Evolutionary conservation across 2,113 vertebrate species (phyloP).

Genomic region (Orientallactaga bullata): DNA sequence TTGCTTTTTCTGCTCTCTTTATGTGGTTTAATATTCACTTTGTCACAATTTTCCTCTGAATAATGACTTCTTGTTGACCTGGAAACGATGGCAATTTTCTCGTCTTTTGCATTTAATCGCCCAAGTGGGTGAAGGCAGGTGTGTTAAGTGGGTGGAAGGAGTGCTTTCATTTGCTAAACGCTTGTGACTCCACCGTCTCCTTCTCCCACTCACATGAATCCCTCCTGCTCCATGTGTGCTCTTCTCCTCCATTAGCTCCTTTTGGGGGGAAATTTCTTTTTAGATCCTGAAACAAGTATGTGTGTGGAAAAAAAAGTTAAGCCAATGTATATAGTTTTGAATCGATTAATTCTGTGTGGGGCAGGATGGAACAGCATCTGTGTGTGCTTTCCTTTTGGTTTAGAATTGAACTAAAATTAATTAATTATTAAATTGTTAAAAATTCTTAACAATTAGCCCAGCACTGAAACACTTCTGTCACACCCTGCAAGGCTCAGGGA

Average conservation of each 20-base stretch:
- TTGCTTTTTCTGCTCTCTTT: not conserved
- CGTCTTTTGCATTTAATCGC: slow-evolving; percentile 87
- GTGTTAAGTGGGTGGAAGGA: slow-evolving; percentile 79
- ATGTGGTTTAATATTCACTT: slow-evolving; percentile 83
- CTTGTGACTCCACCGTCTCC: slow-evolving; percentile 78
- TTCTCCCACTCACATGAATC: slow-evolving; percentile 52
- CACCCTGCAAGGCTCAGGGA: too few relatives aligned
- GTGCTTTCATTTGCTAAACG: slow-evolving; percentile 80
- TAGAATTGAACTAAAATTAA: too few relatives aligned
- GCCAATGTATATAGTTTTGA: slow-evolving; percentile 24
- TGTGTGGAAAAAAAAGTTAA: slow-evolving; percentile 52
- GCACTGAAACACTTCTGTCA: too few relatives aligned
- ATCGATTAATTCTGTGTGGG: not conserved
- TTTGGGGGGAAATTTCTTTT: slow-evolving; percentile 65
- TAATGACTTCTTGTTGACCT: slow-evolving; percentile 79
- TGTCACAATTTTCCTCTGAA: slow-evolving; percentile 80
- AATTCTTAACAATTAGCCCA: too few relatives aligned
- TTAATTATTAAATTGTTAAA: too few relatives aligned
- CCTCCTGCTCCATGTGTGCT: not conserved
- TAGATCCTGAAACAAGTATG: slow-evolving; percentile 40
- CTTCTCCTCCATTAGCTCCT: slow-evolving; percentile 61
- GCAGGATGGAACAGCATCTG: accelerated
- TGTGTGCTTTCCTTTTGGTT: slow-evolving; percentile 11
- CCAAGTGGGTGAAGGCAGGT: slow-evolving; percentile 81
- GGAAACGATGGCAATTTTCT: slow-evolving; percentile 79